phyloP scores from a whole-genome alignment of 1,140 invertebrate genomes.

The Kradibia gibbosae region DNA sequence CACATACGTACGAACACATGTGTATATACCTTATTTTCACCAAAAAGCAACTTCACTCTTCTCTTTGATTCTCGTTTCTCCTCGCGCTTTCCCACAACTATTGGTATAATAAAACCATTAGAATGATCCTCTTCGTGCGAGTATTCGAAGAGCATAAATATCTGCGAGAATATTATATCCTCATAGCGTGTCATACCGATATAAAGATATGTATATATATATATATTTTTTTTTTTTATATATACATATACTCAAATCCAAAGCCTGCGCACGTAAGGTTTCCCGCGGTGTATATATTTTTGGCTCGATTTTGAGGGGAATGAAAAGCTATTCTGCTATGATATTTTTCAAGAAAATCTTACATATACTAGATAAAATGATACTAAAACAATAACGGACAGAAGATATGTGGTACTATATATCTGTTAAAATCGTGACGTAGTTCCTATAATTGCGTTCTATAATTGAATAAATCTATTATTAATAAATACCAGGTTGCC shows the following conservation, averaged over 20 bases:
- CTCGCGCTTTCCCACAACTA: conserved; percentile 50
- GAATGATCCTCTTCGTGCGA: conserved; percentile 64
- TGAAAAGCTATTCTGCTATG: conserved; percentile 2
- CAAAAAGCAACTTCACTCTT: background rate
- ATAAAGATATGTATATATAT: no score
- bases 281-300: conserved; percentile 26
- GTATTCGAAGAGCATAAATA: conserved; percentile 65
- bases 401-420: background rate
- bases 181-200: conserved; percentile 18
- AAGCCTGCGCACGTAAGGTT: conserved; percentile 14
- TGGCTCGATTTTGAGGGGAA: background rate
- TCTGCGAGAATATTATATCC: conserved; percentile 39
- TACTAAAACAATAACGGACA: conserved; percentile 28
- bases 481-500: no score
- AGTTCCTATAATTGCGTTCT: background rate
- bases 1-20: background rate
- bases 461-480: no score
- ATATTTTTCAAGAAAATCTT: conserved; percentile 33
- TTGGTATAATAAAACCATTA: conserved; percentile 68
- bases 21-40: background rate
- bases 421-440: background rate
- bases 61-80: background rate
- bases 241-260: no score
- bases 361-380: background rate
- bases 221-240: no score